Percentiles rank a stretch among this genome's conserved stretches.
These are phyloP conservation scores for Phrynocephalus versicolor DNA, from an alignment of 2,113 vertebrate species.

Conservation along the genomic window DNA sequence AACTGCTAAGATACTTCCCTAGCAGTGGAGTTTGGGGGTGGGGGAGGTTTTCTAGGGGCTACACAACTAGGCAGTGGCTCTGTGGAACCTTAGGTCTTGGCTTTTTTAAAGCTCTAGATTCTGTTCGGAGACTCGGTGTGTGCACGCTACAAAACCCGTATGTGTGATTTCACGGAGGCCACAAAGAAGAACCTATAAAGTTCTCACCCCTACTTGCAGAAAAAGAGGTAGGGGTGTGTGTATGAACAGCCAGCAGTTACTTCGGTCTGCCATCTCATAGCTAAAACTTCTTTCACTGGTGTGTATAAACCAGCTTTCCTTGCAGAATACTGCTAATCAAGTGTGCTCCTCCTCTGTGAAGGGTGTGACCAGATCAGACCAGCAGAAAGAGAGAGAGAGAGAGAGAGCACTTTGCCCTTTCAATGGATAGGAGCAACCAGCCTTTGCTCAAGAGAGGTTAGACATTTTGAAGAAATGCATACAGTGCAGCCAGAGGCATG, in stretches of 20 bases:
- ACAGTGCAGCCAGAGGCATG: background rate
- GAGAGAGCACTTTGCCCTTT: background rate
- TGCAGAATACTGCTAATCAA: background rate
- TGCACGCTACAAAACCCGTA: too few relatives aligned
- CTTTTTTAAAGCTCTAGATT: too few relatives aligned
- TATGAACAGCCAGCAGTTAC: background rate
- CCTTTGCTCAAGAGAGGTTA: background rate
- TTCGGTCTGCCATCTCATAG: background rate
- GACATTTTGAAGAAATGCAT: background rate
- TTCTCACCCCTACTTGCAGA: background rate
- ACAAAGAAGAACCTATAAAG: background rate
- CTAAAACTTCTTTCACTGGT: background rate
- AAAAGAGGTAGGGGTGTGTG: too few relatives aligned
- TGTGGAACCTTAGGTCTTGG: too few relatives aligned
- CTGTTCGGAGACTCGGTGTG: too few relatives aligned
- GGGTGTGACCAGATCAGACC: background rate
- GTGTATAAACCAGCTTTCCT: background rate
- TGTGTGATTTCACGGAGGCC: too few relatives aligned
- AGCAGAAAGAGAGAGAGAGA: background rate
- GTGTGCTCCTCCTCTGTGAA: background rate
- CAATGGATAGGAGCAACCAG: background rate
- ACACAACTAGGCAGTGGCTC: background rate
- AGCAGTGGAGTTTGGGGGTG: background rate
- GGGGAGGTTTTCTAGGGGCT: background rate
- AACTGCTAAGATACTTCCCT: too few relatives aligned